Base-by-base conservation (phyloP, 1,140 invertebrate species). In the Idris sp. region DNA sequence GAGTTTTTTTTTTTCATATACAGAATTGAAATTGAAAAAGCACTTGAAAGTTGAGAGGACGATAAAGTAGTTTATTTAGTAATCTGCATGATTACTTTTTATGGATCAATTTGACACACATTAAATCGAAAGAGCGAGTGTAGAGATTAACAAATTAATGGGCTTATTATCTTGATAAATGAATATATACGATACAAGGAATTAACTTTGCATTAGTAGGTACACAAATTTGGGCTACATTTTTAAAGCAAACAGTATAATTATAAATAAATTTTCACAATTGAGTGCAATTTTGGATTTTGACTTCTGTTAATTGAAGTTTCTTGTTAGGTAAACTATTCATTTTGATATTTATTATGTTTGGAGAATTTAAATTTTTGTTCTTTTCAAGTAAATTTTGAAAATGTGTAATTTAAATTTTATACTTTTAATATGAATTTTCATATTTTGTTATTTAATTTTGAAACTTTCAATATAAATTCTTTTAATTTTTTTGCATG, bases 81-180 rank as follows among this genome's bases (percentile, higher is more conserved):
- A 67, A 56, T 67, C 51, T 18, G 28, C 28, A 4, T 16, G 43
- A 61, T 61, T 53, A 59, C 54, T 69, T 69, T 69, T 61, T 53
- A 40, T 18, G 46, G 65, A 61, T 69, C 44, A 53, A 46, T 69
- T 69, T 69, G 48, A 54, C 31, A 54, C 59, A 69, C 48, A 54
- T 61, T 46, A 19, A 69, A 38, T 69, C 33, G 36, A 53, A 69
- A 10, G 46, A 31, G 46, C 19, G 22, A 69, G 36, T 38, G 46
- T 41, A 46, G 53, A 48, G 65, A 59, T 69, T 69, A 69, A 61
- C 54, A n/a, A 69, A 69, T 69, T 69, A 69, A 69, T 69, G 46
- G 30, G 15, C 46, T 69, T 53, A 61, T 71, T 71, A 71, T 51
- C 48, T 44, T 61, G 48, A 71, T 54, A 53, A 61, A 71, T 71